Evolutionary conservation across 2,888 invertebrate genomes (phyloP).

Genomic region (Noctua fimbriata): DNA sequence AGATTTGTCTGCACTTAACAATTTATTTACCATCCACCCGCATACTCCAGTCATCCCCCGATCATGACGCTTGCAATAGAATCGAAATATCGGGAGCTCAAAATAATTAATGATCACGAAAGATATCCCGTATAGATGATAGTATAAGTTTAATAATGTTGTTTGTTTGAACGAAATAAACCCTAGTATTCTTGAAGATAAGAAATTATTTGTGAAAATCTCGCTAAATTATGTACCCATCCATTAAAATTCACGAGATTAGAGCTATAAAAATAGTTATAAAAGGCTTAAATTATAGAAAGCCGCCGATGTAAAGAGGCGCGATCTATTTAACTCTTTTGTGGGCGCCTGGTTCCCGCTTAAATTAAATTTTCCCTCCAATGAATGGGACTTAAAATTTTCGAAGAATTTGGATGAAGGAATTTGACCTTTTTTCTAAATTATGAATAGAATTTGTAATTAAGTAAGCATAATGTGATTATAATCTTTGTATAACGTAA

Average conservation of each 20-base stretch:
- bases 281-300: slow-evolving; percentile 43
- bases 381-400: slow-evolving; percentile 30
- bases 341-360: slow-evolving; percentile 20
- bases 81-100: no score
- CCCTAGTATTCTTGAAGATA: neutral
- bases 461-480: neutral
- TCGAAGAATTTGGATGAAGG: slow-evolving; percentile 41
- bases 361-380: slow-evolving; percentile 49
- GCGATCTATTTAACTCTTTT: slow-evolving; percentile 51
- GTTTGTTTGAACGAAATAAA: neutral
- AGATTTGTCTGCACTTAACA: no score
- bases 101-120: no score
- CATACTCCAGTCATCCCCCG: no score
- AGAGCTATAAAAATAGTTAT: slow-evolving; percentile 38
- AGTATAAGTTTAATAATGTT: neutral
- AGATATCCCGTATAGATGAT: no score
- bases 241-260: slow-evolving; percentile 29
- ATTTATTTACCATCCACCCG: no score
- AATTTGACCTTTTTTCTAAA: slow-evolving; percentile 30
- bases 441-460: slow-evolving; percentile 46
- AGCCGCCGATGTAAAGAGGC: slow-evolving; percentile 26
- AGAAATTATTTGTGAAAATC: neutral
- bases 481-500: neutral
- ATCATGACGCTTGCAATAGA: no score
- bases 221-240: slow-evolving; percentile 3